Conservation (phyloP, 2,888 invertebrate species). For the Syritta pipiens region DNA sequence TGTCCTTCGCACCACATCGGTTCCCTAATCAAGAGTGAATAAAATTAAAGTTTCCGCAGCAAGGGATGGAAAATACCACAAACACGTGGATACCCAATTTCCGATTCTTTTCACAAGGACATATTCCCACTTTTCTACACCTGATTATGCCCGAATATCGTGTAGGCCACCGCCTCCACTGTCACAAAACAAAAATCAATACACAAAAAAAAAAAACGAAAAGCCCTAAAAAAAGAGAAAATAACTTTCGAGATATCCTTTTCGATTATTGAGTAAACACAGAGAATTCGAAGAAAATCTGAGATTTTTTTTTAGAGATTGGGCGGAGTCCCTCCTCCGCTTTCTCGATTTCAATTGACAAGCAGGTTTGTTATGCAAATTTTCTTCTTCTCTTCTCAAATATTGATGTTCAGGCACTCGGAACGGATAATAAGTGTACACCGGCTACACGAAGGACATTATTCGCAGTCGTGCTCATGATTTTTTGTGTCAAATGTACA, state of each 20-base stretch:
- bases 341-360: conserved; percentile 6
- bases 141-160: conserved; percentile 23
- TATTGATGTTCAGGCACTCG: no score
- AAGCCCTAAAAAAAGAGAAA: not conserved
- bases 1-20: no score
- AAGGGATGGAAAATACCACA: conserved; percentile 1
- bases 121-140: conserved; percentile 2
- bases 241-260: conserved; percentile 16
- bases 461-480: not conserved
- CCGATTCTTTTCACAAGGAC: conserved; percentile 13
- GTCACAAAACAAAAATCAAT: not conserved
- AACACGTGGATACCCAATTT: conserved; percentile 25
- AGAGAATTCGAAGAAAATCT: not conserved
- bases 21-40: not conserved
- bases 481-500: not conserved
- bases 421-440: no score
- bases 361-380: conserved; percentile 24
- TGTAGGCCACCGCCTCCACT: not conserved
- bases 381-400: no score
- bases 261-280: conserved; percentile 18
- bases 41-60: not conserved
- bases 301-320: not conserved
- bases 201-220: not conserved
- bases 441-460: not conserved
- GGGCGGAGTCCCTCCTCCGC: not conserved